Base-by-base conservation (phyloP, 35 echinoderm and acorn worm genomes). In the Holothuria glaberrima region DNA sequence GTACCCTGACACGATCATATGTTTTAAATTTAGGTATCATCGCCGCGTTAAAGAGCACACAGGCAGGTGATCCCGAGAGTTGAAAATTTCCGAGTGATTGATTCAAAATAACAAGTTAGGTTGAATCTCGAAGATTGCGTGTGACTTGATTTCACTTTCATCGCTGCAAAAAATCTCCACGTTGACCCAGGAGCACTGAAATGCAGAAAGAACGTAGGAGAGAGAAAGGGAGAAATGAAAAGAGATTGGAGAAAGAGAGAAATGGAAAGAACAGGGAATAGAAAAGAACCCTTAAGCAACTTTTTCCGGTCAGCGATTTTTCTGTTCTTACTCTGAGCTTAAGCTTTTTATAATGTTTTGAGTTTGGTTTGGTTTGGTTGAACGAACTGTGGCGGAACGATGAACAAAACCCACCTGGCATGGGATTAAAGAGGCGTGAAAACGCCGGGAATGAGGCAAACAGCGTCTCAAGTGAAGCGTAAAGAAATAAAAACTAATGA, bases 401-500 rank as follows among this genome's bases (percentile, higher is more conserved):
- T 78, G 74, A 78, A 78, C 74, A 78, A 78, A 78, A 78, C 74
- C 74, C 74, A 78, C 74, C 74, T 78, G 74, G 74, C 74, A 48
- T 78, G 74, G 50, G 74, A 78, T 78, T 78, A 78, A 78, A 78
- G 50, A 78, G 74, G 74, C 74, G 74, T 78, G 74, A 78, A 78
- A 78, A 78, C 74, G 74, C 74, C 35, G 74, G 38, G 74, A 78
- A 48, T 78, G 74, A 48, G 35, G 74, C 74, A 78, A 78, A 78
- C 50, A 78, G 44, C 74, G 41, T 48, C 29, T 78, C 44, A 78
- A 18, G 41, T 78, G 38, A 78, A 78, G 74, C 74, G 74, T 78
- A 48, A 78, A 78, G 74, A 48, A 78, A 78, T 78, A 78, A 78
- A 78, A 78, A 78, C 74, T 78, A 78, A 78, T 78, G 74, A 78